A percentile compares a stretch with the other conserved stretches of the same genome.
Conservation (phyloP, 2,888 invertebrate genomes). For the Melanargia galathea region DNA sequence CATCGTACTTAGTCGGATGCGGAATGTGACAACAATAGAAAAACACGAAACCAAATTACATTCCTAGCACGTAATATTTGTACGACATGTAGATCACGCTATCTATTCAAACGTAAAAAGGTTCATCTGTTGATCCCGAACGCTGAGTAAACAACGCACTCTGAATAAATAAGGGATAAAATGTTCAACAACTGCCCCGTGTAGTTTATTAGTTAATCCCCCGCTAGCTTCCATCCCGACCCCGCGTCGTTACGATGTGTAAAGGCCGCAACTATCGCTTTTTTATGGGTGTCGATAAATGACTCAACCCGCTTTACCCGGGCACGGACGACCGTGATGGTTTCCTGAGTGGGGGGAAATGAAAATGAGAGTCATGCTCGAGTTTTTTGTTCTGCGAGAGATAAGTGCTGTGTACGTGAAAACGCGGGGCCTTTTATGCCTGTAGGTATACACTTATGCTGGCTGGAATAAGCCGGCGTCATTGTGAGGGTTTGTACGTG, state of each 20-base stretch:
- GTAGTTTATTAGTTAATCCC: constrained; percentile 37
- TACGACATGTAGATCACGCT: neutral
- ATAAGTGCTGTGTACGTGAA: constrained; percentile 42
- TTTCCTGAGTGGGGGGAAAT: constrained; percentile 45
- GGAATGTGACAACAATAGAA: too few species aligned
- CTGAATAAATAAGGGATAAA: constrained; percentile 30
- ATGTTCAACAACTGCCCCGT: constrained; percentile 26
- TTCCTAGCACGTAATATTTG: neutral
- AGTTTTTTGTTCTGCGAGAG: constrained; percentile 41
- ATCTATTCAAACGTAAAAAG: constrained; percentile 2
- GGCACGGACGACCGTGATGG: constrained; percentile 37
- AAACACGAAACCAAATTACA: too few species aligned
- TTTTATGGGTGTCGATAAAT: constrained; percentile 55
- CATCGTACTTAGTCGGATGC: too few species aligned
- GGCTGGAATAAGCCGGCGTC: constrained; percentile 37
- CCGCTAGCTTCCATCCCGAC: constrained; percentile 35
- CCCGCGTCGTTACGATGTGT: constrained; percentile 40
- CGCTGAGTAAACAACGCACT: constrained; percentile 4
- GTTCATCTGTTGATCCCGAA: constrained; percentile 15
- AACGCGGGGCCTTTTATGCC: constrained; percentile 36
- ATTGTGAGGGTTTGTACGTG: constrained; percentile 37
- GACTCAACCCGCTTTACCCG: constrained; percentile 35
- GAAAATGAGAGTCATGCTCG: constrained; percentile 44
- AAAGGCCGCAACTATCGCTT: constrained; percentile 53
- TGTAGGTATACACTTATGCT: constrained; percentile 30